Evolutionary conservation across 2,113 vertebrate species (phyloP), one percentile per base, ranked within the genome.

Genomic region (Dunckerocampus dactyliophorus): DNA sequence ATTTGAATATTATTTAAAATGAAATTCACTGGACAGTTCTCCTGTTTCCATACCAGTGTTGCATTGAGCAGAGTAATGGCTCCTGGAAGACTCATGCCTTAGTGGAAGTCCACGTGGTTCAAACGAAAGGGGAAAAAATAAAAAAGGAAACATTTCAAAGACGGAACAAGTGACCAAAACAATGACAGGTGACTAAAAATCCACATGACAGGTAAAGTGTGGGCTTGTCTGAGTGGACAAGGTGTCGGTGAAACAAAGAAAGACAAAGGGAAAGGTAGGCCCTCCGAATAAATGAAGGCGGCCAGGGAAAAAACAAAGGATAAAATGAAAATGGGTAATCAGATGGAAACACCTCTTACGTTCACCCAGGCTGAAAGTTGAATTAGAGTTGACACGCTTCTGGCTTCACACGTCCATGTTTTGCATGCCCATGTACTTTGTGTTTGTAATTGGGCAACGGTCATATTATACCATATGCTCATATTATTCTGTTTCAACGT

Each of bases 351-450:
- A 55, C 69, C 50, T 87, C 52, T 74, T 53, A 67, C 79, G 80
- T 80, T 82, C 75, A 80, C 59, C 43, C 83, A 80, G 67, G 76
- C 75, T 66, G 74, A 83, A 83, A 83, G 82, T 79, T 74, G 74
- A 84, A 80, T 80, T 70, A 59, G 75, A 71, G 76, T 75, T 82
- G 81, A 73, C 74, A 74, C 71, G 72, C 62, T 71, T 53, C 65
- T 79, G 70, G 52, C 69, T 75, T 67, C 53, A 65, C 48, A 71
- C 62, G 24, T 28, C 43, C 56, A 34, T 64, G 69, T 63, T 69
- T 47, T 65, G 45, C 64, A 13, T 73, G 47, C 45, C 20, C 0
- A 24, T 49, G 45, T 12, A 24, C 46, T 55, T 48, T 59, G 19
- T 70, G 62, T 75, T 72, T 85, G 65, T 74, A 65, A 80, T 77